Evolutionary conservation across 1,140 invertebrate species (phyloP).

Genomic region (Papilio polyxenes): DNA sequence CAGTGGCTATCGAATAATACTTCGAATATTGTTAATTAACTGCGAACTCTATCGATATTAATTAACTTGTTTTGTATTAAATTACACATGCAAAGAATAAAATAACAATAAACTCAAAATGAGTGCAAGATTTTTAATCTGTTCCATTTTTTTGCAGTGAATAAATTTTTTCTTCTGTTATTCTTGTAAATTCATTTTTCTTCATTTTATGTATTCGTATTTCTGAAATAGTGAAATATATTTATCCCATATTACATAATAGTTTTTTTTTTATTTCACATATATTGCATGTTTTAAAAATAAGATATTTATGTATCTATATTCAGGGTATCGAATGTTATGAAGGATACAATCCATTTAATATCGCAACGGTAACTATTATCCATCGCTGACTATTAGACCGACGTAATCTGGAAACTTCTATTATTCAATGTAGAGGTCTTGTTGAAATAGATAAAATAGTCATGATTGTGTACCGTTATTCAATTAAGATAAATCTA

Average conservation of each 20-base stretch:
- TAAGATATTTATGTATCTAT: not conserved
- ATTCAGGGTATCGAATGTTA: not conserved
- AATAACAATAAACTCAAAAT: not conserved
- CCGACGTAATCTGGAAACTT: constrained; percentile 1
- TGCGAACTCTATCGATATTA: not conserved
- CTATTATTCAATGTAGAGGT: not conserved
- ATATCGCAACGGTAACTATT: not conserved
- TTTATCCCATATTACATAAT: too few species aligned
- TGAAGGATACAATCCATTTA: not conserved
- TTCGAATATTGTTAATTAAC: not conserved
- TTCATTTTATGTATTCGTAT: too few species aligned
- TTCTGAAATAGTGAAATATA: too few species aligned
- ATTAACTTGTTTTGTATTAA: not conserved
- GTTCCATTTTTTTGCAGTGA: too few species aligned
- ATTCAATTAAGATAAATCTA: constrained; percentile 4
- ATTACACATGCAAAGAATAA: not conserved
- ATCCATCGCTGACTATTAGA: not conserved
- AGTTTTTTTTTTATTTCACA: too few species aligned
- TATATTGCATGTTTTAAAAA: not conserved
- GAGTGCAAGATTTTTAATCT: not conserved
- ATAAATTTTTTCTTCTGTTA: too few species aligned
- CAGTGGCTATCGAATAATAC: not conserved
- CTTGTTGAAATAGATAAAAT: not conserved
- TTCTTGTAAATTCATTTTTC: too few species aligned
- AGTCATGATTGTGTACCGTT: not conserved